Percentiles rank a stretch among this genome's conserved stretches.
These are phyloP conservation scores for Dasysyrphus albostriatus DNA, from an alignment of 2,888 invertebrate species.

Conservation along the genomic window DNA sequence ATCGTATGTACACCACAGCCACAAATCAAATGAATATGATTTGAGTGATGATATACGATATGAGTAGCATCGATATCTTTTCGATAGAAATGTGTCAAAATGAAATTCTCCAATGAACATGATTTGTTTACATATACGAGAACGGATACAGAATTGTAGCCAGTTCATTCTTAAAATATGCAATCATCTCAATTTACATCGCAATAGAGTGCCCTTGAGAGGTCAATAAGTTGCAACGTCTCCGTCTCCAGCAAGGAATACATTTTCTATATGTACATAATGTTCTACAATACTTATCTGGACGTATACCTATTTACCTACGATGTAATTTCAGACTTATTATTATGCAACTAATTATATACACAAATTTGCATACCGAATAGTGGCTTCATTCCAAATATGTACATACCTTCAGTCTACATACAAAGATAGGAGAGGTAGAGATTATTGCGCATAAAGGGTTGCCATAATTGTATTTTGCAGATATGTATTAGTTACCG, in stretches of 20 bases:
- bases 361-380: slow-evolving; percentile 26
- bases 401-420: neutral
- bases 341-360: slow-evolving; percentile 58
- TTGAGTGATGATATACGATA: slow-evolving; percentile 11
- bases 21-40: slow-evolving; percentile 40
- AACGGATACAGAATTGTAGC: neutral
- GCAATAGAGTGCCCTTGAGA: slow-evolving; percentile 66
- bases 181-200: slow-evolving; percentile 62
- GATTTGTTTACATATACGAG: slow-evolving; percentile 3
- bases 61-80: neutral
- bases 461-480: neutral
- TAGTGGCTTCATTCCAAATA: neutral
- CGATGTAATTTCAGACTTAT: slow-evolving; percentile 55
- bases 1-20: slow-evolving; percentile 48
- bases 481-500: neutral
- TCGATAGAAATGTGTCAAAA: slow-evolving; percentile 8
- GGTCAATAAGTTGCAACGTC: slow-evolving; percentile 52
- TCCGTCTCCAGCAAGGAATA: slow-evolving; percentile 45
- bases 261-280: slow-evolving; percentile 58
- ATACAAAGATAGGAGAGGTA: neutral
- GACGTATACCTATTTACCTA: slow-evolving; percentile 9
- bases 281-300: slow-evolving; percentile 42
- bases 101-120: slow-evolving; percentile 25
- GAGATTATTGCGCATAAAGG: neutral
- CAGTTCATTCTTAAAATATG: slow-evolving; percentile 47